These are phyloP conservation scores for Varanus komodoensis DNA, from an alignment of 2,113 vertebrate species.

Conservation along the genomic window DNA sequence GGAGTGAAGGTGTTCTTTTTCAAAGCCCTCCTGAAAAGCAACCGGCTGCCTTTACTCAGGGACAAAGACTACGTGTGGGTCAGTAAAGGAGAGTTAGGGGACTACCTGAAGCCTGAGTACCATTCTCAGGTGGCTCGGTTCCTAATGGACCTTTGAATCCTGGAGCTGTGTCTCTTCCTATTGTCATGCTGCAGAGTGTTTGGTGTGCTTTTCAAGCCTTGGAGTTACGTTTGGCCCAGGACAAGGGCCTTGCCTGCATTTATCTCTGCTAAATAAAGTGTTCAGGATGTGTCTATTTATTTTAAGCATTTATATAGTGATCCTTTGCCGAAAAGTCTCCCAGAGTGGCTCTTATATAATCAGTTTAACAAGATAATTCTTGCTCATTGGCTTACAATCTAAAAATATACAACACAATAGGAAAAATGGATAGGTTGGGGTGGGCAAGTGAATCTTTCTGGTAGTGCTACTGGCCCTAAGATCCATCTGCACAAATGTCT, in stretches of 20 bases:
- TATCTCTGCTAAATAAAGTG: not conserved
- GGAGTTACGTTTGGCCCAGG: conserved; percentile 40
- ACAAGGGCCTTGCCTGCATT: conserved; percentile 59
- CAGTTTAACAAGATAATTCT: no score
- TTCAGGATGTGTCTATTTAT: not conserved
- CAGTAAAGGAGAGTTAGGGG: conserved; percentile 86
- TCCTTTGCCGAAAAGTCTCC: no score
- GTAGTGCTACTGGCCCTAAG: no score
- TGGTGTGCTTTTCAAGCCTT: not conserved
- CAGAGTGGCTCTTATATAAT: no score
- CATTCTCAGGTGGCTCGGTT: conserved; percentile 86
- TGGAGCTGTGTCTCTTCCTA: conserved; percentile 2
- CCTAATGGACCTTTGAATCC: conserved; percentile 80
- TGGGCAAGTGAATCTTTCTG: no score
- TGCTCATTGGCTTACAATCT: no score
- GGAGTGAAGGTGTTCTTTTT: conserved; percentile 97
- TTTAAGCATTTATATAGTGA: no score
- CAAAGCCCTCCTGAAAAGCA: conserved; percentile 88
- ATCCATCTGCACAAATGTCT: no score
- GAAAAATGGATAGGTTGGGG: no score
- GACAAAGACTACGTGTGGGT: conserved; percentile 84
- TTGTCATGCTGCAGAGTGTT: conserved; percentile 15
- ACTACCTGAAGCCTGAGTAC: conserved; percentile 88
- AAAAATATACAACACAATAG: no score
- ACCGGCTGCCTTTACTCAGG: conserved; percentile 49